Evolutionary conservation across 2,797 vertebrate genomes (phyloP).

Genomic region (Dendrocincla tyrannina): DNA sequence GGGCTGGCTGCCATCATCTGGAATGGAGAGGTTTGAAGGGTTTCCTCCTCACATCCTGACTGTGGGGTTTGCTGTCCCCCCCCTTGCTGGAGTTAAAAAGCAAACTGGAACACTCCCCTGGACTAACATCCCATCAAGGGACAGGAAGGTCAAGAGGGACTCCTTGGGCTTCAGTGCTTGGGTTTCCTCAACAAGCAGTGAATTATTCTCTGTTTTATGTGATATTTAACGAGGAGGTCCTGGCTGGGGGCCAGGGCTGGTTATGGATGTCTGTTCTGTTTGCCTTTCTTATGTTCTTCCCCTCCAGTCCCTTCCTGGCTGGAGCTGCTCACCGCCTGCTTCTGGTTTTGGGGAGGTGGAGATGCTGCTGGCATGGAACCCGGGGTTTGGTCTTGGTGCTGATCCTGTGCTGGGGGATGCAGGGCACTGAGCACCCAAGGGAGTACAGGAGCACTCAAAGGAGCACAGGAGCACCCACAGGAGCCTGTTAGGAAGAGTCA

Average conservation of each 20-base stretch:
- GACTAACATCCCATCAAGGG: background rate
- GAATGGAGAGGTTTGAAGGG: background rate
- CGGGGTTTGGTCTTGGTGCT: accelerated
- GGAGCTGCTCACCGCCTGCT: background rate
- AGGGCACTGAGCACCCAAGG: background rate
- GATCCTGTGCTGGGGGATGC: accelerated
- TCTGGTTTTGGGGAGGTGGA: background rate
- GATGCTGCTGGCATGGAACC: accelerated
- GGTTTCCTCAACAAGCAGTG: background rate
- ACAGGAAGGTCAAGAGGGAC: background rate
- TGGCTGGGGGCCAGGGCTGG: background rate
- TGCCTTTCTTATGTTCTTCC: background rate
- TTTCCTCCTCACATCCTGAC: background rate
- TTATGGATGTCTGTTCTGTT: background rate
- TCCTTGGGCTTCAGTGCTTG: background rate
- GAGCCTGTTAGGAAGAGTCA: background rate
- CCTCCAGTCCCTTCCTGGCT: background rate
- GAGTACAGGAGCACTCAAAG: background rate
- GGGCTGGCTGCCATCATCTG: background rate
- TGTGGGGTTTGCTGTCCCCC: background rate
- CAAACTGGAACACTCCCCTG: background rate
- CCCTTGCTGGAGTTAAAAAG: background rate
- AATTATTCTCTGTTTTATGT: background rate
- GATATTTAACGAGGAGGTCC: background rate
- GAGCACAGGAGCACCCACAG: background rate